Evolutionary conservation across 2,797 vertebrate genomes (phyloP).

Genomic region (Stomatorhinus walkeri): DNA sequence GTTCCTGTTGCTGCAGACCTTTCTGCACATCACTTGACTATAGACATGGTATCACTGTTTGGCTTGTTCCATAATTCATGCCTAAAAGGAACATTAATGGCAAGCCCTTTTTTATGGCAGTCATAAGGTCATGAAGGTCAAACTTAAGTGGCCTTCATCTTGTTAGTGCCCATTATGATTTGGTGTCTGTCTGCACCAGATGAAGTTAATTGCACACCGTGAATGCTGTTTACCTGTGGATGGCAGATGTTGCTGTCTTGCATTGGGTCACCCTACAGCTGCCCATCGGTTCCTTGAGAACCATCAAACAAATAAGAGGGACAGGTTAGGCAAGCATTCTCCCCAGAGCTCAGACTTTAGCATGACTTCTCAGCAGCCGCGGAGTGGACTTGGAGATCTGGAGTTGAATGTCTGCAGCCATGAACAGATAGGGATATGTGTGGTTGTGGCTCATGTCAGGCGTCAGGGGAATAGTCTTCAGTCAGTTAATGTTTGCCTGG

Average conservation of each 20-base stretch:
- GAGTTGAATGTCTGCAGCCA: constrained; percentile 18
- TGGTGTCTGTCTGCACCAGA: constrained; percentile 11
- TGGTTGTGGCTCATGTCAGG: constrained; percentile 15
- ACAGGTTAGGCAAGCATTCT: not conserved
- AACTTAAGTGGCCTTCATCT: not conserved
- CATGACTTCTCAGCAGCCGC: not conserved
- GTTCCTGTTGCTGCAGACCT: not conserved
- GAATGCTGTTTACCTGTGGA: not conserved
- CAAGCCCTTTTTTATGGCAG: constrained; percentile 25
- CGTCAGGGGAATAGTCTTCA: constrained; percentile 20
- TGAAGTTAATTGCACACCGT: constrained; percentile 1
- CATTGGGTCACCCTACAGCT: constrained; percentile 8
- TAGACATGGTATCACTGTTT: not conserved
- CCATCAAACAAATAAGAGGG: not conserved
- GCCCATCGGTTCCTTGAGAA: not conserved
- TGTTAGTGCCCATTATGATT: not conserved
- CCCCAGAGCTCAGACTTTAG: not conserved
- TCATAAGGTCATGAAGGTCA: not conserved
- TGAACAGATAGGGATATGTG: constrained; percentile 19
- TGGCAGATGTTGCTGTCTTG: constrained; percentile 13
- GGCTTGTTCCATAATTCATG: not conserved
- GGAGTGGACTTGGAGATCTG: not conserved
- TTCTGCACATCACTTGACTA: not conserved
- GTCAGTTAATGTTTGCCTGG: constrained; percentile 24
- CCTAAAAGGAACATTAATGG: constrained; percentile 36